Evolutionary conservation across 2,888 invertebrate genomes (phyloP).

Genomic region (Margaritifera margaritifera): DNA sequence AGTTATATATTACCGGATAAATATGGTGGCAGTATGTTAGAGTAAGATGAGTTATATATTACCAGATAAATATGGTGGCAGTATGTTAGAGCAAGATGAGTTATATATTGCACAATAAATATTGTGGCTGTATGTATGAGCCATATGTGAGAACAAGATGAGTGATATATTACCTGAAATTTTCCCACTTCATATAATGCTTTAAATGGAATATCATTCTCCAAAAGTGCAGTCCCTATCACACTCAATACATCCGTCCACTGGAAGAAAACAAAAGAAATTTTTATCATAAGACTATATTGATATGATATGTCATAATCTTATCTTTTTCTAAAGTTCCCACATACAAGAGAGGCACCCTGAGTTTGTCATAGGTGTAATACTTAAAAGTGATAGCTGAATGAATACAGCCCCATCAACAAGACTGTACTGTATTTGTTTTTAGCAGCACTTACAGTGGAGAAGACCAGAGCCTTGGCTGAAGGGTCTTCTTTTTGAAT

Average conservation of each 20-base stretch:
- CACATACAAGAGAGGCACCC: too few species aligned
- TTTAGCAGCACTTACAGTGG: constrained; percentile 75
- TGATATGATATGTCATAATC: too few species aligned
- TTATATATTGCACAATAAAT: too few species aligned
- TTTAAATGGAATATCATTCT: constrained; percentile 75
- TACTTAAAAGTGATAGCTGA: too few species aligned
- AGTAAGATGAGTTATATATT: too few species aligned
- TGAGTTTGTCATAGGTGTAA: too few species aligned
- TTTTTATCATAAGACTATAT: too few species aligned
- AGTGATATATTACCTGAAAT: constrained; percentile 68
- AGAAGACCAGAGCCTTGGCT: constrained; percentile 84
- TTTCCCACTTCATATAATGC: constrained; percentile 69
- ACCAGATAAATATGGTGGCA: not conserved
- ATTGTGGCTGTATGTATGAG: not conserved
- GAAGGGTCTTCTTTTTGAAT: constrained; percentile 76
- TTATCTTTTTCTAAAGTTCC: too few species aligned
- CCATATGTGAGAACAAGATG: too few species aligned
- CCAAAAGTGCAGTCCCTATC: constrained; percentile 75
- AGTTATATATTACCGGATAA: too few species aligned
- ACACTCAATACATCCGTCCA: constrained; percentile 75
- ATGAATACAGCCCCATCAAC: too few species aligned
- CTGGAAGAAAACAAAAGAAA: constrained; percentile 60
- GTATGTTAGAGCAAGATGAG: not conserved
- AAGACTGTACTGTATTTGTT: not conserved
- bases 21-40: too few species aligned